Evolutionary conservation across 2,888 invertebrate genomes (phyloP).

Genomic region (Hydriomena furcata): DNA sequence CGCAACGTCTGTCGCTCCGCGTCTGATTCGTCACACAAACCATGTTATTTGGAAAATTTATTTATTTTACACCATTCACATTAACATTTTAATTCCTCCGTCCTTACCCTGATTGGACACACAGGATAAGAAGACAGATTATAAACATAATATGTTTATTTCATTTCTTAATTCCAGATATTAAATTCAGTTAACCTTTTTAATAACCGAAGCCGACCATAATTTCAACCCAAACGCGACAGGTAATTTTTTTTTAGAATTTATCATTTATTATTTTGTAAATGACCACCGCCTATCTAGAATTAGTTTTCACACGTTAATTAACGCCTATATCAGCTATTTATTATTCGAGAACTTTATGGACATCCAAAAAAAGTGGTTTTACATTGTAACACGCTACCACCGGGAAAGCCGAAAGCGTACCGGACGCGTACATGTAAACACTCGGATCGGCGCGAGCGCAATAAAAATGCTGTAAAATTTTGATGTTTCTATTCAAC

Average conservation of each 20-base stretch:
- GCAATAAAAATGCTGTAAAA: slow-evolving; percentile 83
- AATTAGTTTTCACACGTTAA: slow-evolving; percentile 36
- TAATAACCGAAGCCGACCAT: slow-evolving; percentile 27
- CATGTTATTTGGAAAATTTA: slow-evolving; percentile 52
- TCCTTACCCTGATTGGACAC: slow-evolving; percentile 40
- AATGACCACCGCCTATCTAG: slow-evolving; percentile 18
- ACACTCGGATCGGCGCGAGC: slow-evolving; percentile 68
- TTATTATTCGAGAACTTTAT: slow-evolving; percentile 37
- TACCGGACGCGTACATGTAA: slow-evolving; percentile 74
- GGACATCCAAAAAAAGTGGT: slow-evolving; percentile 42
- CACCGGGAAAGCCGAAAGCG: slow-evolving; percentile 53
- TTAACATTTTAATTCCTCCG: slow-evolving; percentile 56
- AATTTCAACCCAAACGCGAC: not conserved
- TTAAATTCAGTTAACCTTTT: slow-evolving; percentile 37
- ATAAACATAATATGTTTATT: slow-evolving; percentile 55
- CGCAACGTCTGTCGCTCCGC: slow-evolving; percentile 42
- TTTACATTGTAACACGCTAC: slow-evolving; percentile 46
- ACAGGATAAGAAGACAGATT: slow-evolving; percentile 48
- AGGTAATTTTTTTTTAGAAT: not conserved
- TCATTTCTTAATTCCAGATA: slow-evolving; percentile 31
- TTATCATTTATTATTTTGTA: slow-evolving; percentile 18
- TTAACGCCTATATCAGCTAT: slow-evolving; percentile 35
- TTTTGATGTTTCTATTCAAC: slow-evolving; percentile 82
- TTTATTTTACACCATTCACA: slow-evolving; percentile 37
- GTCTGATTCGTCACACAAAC: slow-evolving; percentile 52